Evolutionary conservation across 92 coral and sea anemone genomes (phyloP).

Genomic region (Chrysogorgia sp.): DNA sequence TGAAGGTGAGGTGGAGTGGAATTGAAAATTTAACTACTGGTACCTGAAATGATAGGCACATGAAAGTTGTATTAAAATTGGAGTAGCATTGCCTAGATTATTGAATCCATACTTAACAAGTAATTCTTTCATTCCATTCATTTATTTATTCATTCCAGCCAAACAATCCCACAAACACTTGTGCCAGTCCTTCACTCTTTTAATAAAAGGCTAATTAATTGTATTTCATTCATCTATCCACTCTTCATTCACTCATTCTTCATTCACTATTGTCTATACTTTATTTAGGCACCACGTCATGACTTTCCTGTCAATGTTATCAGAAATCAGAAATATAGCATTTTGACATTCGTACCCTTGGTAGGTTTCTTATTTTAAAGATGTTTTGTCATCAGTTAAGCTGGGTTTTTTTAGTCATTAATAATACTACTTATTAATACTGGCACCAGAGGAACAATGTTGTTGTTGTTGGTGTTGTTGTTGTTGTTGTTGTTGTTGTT

Average conservation of each 20-base stretch:
- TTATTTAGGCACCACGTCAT: constrained; percentile 77
- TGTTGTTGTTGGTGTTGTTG: too few species aligned
- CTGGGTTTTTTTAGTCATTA: too few species aligned
- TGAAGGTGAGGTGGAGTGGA: too few species aligned
- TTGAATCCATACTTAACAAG: neutral
- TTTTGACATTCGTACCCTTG: constrained; percentile 85
- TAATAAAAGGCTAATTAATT: too few species aligned
- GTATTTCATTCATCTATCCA: too few species aligned
- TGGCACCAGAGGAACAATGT: too few species aligned
- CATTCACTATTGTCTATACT: neutral
- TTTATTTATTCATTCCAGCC: neutral
- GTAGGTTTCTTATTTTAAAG: constrained; percentile 56
- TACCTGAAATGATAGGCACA: too few species aligned
- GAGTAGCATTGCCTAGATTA: neutral
- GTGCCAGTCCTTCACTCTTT: too few species aligned
- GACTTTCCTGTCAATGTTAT: constrained; percentile 94
- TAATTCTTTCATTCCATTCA: neutral
- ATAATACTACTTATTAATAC: too few species aligned
- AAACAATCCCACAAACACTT: too few species aligned
- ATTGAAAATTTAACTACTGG: too few species aligned
- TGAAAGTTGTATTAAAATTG: neutral
- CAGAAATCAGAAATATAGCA: constrained; percentile 82
- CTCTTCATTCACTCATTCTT: neutral
- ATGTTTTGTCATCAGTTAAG: neutral
- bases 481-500: neutral